Conservation (phyloP, 2,888 invertebrate species). For the Tethea ocularis region DNA sequence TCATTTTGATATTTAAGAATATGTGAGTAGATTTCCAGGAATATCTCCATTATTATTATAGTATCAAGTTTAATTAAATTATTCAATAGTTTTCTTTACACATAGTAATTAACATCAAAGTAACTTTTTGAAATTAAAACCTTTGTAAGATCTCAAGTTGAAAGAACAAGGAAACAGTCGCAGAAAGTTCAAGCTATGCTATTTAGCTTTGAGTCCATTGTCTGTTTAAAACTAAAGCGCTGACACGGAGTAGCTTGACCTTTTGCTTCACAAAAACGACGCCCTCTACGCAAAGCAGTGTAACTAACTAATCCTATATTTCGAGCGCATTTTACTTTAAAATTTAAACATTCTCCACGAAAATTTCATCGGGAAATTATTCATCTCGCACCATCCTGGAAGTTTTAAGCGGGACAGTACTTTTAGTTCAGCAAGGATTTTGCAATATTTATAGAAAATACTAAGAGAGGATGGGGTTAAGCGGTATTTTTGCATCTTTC, state of each 20-base stretch:
- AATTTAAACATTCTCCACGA: slow-evolving; percentile 30
- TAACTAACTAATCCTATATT: slow-evolving; percentile 13
- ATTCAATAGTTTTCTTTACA: too few species aligned
- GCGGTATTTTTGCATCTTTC: slow-evolving; percentile 31
- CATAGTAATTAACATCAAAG: too few species aligned
- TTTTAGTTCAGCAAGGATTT: slow-evolving; percentile 22
- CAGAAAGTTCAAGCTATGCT: neutral
- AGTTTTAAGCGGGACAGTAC: slow-evolving; percentile 26
- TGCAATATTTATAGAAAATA: slow-evolving; percentile 42
- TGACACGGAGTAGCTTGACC: neutral
- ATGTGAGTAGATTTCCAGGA: too few species aligned
- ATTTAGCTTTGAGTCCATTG: neutral
- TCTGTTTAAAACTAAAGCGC: neutral
- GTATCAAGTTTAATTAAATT: too few species aligned
- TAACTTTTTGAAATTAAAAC: neutral
- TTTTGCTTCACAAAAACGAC: neutral
- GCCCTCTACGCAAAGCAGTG: neutral
- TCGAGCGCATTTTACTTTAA: slow-evolving; percentile 34
- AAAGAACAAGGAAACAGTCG: neutral
- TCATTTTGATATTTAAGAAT: too few species aligned
- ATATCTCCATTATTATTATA: too few species aligned
- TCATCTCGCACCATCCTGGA: slow-evolving; percentile 34
- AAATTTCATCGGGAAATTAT: slow-evolving; percentile 29
- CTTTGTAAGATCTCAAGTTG: neutral
- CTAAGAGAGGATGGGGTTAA: slow-evolving; percentile 30